Evolutionary conservation across 1,140 invertebrate genomes (phyloP).

Genomic region (Ephestia elutella): DNA sequence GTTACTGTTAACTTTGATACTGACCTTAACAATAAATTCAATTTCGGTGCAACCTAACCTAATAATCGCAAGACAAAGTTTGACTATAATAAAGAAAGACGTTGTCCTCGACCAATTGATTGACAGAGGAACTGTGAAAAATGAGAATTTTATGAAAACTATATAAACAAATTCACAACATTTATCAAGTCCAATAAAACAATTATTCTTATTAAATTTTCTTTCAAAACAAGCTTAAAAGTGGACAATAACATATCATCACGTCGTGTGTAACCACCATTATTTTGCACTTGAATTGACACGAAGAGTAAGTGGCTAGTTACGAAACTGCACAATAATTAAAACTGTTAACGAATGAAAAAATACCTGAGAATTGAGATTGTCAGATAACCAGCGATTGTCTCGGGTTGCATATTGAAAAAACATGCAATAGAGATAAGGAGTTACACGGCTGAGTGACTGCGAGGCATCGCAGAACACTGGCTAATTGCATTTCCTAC

Average conservation of each 20-base stretch:
- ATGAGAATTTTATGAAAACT: no score
- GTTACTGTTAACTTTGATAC: no score
- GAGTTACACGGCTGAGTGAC: conserved; percentile 62
- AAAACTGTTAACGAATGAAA: conserved; percentile 63
- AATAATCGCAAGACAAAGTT: no score
- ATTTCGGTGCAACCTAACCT: no score
- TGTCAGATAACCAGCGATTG: conserved; percentile 66
- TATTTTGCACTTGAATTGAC: conserved; percentile 52
- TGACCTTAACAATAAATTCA: no score
- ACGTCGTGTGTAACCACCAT: conserved; percentile 24
- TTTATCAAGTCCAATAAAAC: no score
- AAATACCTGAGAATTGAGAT: conserved; percentile 71
- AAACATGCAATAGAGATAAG: conserved; percentile 73
- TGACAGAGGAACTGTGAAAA: no score
- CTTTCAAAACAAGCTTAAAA: conserved; percentile 15
- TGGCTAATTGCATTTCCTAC: conserved; percentile 69
- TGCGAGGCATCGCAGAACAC: conserved; percentile 54
- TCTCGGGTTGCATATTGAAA: conserved; percentile 70
- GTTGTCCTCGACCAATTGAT: no score
- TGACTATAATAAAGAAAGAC: no score
- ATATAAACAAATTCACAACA: no score
- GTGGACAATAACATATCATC: conserved; percentile 21
- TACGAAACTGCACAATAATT: conserved; percentile 66
- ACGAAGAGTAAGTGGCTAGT: conserved; percentile 46
- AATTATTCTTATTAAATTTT: no score